A percentile compares a stretch with the other conserved stretches of the same genome.
phyloP scores from a whole-genome alignment of 2,797 vertebrate genomes.

The Echiichthys vipera region DNA sequence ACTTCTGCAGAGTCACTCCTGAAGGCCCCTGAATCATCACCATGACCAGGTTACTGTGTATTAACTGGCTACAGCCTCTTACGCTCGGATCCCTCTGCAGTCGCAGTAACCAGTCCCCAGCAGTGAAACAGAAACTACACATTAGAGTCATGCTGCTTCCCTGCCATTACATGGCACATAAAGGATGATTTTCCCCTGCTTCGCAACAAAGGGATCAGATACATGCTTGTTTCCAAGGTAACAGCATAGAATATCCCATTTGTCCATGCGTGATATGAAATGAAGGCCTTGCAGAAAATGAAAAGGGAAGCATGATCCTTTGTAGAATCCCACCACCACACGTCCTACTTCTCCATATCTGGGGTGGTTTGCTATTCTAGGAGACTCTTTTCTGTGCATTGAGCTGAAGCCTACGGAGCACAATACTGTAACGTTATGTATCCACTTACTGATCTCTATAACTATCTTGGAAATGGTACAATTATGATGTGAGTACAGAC shows the following conservation, averaged over 20 bases:
- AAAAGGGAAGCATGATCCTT: constrained; percentile 53
- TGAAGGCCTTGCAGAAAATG: constrained; percentile 56
- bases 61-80: no score
- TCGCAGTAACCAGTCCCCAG: constrained; percentile 34
- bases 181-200: constrained; percentile 64
- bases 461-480: neutral
- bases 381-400: constrained; percentile 42
- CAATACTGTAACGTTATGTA: no score
- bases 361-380: constrained; percentile 50
- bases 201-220: constrained; percentile 56
- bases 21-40: constrained; percentile 30
- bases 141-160: constrained; percentile 67
- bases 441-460: neutral
- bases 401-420: constrained; percentile 25
- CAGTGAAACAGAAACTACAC: constrained; percentile 54
- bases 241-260: constrained; percentile 72
- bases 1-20: constrained; percentile 41
- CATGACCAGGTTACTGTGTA: constrained; percentile 13
- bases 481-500: neutral
- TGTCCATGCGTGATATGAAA: constrained; percentile 64
- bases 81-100: constrained; percentile 45
- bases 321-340: constrained; percentile 52
- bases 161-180: constrained; percentile 65
- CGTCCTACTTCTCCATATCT: constrained; percentile 63
- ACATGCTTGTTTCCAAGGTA: constrained; percentile 84